phyloP scores from a whole-genome alignment of 1,140 invertebrate species.

The Nasonia vitripennis region DNA sequence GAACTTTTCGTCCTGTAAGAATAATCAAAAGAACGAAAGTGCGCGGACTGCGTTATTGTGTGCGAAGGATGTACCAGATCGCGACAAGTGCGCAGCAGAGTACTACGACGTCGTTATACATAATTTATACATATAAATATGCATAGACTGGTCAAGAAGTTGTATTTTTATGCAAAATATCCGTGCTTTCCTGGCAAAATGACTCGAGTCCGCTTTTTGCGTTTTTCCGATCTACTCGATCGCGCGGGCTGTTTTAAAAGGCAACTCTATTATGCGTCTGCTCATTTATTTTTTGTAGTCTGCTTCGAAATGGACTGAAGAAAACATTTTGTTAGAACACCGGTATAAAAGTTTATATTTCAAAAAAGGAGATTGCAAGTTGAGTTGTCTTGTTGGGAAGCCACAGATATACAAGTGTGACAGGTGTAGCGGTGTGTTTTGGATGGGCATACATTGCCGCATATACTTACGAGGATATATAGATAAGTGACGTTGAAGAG shows the following conservation, averaged over 20 bases:
- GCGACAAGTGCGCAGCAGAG: background rate
- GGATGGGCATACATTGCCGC: slow-evolving; percentile 23
- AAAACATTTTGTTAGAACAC: no score
- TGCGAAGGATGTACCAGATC: background rate
- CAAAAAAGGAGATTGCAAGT: no score
- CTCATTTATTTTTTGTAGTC: no score
- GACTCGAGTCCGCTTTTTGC: no score
- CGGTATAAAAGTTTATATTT: no score
- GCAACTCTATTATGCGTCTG: no score
- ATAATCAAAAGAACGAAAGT: slow-evolving; percentile 9
- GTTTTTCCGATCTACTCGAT: no score
- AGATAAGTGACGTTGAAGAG: background rate
- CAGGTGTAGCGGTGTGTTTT: slow-evolving; percentile 31
- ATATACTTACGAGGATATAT: background rate
- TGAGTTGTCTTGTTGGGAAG: no score
- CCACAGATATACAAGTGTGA: background rate
- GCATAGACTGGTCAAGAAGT: background rate
- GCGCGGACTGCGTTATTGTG: background rate
- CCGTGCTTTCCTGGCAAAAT: no score
- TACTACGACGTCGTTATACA: background rate
- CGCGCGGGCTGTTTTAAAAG: no score
- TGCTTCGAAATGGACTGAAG: no score
- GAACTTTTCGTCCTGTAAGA: background rate
- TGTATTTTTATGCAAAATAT: slow-evolving; percentile 45
- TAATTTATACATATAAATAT: slow-evolving; percentile 25